Evolutionary conservation across 2,888 invertebrate genomes (phyloP).

Genomic region (Dusona sp.): DNA sequence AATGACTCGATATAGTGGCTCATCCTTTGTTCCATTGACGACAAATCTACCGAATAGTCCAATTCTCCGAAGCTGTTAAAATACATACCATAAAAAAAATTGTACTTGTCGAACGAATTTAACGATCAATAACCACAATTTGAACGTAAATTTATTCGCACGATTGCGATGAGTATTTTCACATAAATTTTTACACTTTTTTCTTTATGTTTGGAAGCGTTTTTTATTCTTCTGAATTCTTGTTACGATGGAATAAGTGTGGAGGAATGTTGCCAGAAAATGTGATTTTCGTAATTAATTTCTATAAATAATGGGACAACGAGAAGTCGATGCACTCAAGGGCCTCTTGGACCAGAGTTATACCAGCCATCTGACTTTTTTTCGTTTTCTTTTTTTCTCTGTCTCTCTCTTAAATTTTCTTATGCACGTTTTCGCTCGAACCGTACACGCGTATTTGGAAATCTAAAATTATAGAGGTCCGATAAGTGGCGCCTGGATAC

Average conservation of each 20-base stretch:
- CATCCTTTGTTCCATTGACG: slow-evolving; percentile 5
- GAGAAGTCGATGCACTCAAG: slow-evolving; percentile 65
- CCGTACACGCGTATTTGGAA: slow-evolving; percentile 70
- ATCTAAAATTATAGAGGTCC: slow-evolving; percentile 73
- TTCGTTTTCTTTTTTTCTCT: neutral
- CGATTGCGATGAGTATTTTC: neutral
- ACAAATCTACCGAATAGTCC: slow-evolving; percentile 1
- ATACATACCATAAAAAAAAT: neutral
- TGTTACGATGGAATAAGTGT: neutral
- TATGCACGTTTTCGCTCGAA: slow-evolving; percentile 58
- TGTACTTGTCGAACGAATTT: slow-evolving; percentile 4
- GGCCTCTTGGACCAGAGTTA: slow-evolving; percentile 46
- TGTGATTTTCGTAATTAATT: slow-evolving; percentile 29
- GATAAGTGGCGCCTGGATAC: slow-evolving; percentile 71
- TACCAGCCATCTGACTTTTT: slow-evolving; percentile 42
- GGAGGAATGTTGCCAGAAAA: neutral
- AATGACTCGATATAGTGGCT: slow-evolving; percentile 8
- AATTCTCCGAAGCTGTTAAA: slow-evolving; percentile 13
- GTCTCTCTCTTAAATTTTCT: neutral
- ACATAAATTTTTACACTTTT: neutral
- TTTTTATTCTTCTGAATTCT: neutral
- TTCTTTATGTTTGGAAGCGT: neutral
- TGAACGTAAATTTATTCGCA: neutral
- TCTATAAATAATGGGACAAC: slow-evolving; percentile 61
- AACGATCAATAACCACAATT: neutral